phyloP scores from a whole-genome alignment of 2,888 invertebrate genomes.

The Rhimphoctona megacephalus region DNA sequence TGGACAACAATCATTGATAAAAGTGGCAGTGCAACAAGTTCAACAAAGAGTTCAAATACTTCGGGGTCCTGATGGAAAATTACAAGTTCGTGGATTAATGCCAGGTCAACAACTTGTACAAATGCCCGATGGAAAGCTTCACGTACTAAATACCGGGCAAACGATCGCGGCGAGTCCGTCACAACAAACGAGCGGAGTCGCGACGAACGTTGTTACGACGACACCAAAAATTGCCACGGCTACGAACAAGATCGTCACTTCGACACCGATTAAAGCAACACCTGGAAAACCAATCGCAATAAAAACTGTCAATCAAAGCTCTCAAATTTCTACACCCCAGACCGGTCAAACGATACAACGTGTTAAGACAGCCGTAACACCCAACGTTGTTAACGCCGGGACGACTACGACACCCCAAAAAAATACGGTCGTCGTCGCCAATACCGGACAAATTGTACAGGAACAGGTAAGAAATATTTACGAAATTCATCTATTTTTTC shows the following conservation, averaged over 20 bases:
- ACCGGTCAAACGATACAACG: slow-evolving; percentile 76
- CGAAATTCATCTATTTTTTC: neutral
- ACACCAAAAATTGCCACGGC: slow-evolving; percentile 75
- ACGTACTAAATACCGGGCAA: slow-evolving; percentile 91
- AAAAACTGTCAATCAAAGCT: slow-evolving; percentile 75
- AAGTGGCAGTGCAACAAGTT: slow-evolving; percentile 80
- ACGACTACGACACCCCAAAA: slow-evolving; percentile 77
- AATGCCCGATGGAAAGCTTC: slow-evolving; percentile 96
- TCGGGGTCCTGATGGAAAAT: slow-evolving; percentile 95
- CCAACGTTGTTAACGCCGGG: slow-evolving; percentile 72
- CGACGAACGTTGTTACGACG: slow-evolving; percentile 69
- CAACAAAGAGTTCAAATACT: slow-evolving; percentile 95
- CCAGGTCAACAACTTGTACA: slow-evolving; percentile 97
- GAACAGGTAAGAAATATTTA: slow-evolving; percentile 58
- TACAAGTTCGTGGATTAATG: slow-evolving; percentile 95
- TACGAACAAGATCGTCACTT: slow-evolving; percentile 74
- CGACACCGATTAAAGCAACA: slow-evolving; percentile 31
- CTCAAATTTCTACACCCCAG: slow-evolving; percentile 72
- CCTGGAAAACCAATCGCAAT: slow-evolving; percentile 75
- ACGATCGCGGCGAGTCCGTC: slow-evolving; percentile 85
- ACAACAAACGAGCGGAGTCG: slow-evolving; percentile 60
- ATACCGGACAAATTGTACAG: slow-evolving; percentile 80
- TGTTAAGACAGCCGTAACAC: slow-evolving; percentile 72
- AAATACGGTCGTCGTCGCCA: slow-evolving; percentile 80
- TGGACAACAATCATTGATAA: slow-evolving; percentile 72